phyloP scores from a whole-genome alignment of 2,888 invertebrate species.

The Lordiphosa fenestrarum region DNA sequence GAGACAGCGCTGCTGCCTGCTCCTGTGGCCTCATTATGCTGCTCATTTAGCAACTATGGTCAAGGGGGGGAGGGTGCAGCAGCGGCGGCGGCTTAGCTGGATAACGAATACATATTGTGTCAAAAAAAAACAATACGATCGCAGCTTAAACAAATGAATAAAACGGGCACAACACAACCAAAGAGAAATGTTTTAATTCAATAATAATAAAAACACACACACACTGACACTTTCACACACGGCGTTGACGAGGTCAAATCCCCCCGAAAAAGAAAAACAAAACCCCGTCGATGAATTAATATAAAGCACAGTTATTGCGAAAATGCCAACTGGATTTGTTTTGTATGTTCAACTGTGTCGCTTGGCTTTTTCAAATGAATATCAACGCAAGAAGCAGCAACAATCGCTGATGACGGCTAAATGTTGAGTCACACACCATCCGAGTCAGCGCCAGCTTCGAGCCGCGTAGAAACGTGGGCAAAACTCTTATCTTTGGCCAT shows the following conservation, averaged over 20 bases:
- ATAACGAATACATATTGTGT: constrained; percentile 24
- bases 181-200: constrained; percentile 29
- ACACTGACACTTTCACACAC: background rate
- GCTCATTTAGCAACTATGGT: constrained; percentile 48
- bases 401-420: constrained; percentile 12
- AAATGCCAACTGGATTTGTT: constrained; percentile 34
- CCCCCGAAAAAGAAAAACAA: constrained; percentile 8
- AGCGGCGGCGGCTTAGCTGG: background rate
- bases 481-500: constrained; percentile 59
- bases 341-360: constrained; percentile 10
- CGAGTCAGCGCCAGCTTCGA: constrained; percentile 5
- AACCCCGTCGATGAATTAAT: constrained; percentile 24
- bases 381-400: constrained; percentile 26
- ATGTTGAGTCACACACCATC: constrained; percentile 55
- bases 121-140: constrained; percentile 32
- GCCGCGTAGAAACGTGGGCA: background rate
- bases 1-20: constrained; percentile 50
- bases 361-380: constrained; percentile 34
- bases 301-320: constrained; percentile 47
- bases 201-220: background rate
- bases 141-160: constrained; percentile 14
- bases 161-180: constrained; percentile 26
- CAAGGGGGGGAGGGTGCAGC: constrained; percentile 8
- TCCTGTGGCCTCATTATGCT: constrained; percentile 78
- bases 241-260: constrained; percentile 5